Evolutionary conservation across 2,888 invertebrate genomes (phyloP), one percentile per base, ranked within the genome.

Genomic region (Drosophila limbata): DNA sequence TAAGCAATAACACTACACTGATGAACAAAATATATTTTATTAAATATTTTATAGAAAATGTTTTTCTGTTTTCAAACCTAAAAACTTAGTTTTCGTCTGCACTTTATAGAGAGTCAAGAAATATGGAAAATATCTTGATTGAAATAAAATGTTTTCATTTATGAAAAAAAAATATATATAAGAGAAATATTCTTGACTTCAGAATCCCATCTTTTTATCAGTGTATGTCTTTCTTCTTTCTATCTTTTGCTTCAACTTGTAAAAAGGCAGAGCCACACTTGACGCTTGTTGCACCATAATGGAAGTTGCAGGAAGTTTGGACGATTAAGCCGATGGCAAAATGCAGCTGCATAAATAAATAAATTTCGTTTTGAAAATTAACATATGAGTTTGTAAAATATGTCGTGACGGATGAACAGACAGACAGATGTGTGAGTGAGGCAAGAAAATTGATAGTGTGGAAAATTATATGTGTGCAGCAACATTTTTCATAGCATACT

Each of bases 381-480:
- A 53, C 55, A 55, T 37, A 31, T n/a, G 44, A n/a, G 17, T 13
- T 9, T 39, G 28, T 37, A 42, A 6, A 42, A 42, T 84, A 71
- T 73, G 79, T 61, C 55, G 50, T 60, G 52, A 37, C 52, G 10
- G 31, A 21, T 37, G 28, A 47, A 31, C 47, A n/a, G 33, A 39
- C 40, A 40, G 37, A 39, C 17, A 40, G 13, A 44, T 64, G 51
- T 48, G 63, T 56, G 81, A 25, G 62, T 69, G 62, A 44, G 21
- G 17, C 35, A 57, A 47, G 47, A 25, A 57, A 57, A 57, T 47
- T 57, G 57, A 57, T 57, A 47, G 57, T 57, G 57, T 37, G 57
- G 70, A 64, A 88, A 88, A 88, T 85, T 86, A 70, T 86, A 81
- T 73, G 84, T 72, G 84, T 85, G 84, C 81, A 88, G 81, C 67